Conservation (phyloP, 2,797 vertebrate species). For the Pangasius krempfi region DNA sequence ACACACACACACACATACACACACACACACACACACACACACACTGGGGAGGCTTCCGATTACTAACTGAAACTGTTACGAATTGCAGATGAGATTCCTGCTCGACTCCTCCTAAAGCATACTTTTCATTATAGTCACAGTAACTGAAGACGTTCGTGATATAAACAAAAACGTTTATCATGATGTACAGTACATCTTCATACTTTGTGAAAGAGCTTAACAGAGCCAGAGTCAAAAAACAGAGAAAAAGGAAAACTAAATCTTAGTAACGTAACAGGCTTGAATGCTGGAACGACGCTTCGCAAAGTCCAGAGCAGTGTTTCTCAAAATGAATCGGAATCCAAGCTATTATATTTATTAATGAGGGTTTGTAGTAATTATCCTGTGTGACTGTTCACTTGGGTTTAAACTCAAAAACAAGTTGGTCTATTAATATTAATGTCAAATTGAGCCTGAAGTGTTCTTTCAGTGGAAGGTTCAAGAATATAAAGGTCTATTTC, state of each 20-base stretch:
- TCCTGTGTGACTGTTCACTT: background rate
- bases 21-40: conserved; percentile 39
- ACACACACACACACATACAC: conserved; percentile 21
- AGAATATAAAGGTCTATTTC: background rate
- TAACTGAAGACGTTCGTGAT: background rate
- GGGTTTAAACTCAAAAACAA: background rate
- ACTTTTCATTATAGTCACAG: background rate
- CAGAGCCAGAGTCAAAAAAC: no score
- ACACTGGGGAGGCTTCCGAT: conserved; percentile 14
- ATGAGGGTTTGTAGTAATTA: background rate
- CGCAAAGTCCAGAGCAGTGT: background rate
- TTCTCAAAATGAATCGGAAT: background rate
- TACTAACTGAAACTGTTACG: background rate
- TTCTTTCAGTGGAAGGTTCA: background rate
- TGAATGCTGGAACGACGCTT: background rate
- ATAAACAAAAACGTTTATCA: background rate
- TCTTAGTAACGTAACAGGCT: background rate
- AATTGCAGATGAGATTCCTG: background rate
- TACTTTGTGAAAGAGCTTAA: background rate
- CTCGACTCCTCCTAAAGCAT: background rate
- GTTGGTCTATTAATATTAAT: background rate
- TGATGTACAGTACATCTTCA: background rate
- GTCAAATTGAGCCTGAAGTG: background rate
- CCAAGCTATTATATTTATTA: background rate
- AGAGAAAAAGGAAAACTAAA: background rate